A percentile compares a stretch with the other conserved stretches of the same genome.
phyloP scores from a whole-genome alignment of 2,888 invertebrate species.

The Nemurella pictetii region DNA sequence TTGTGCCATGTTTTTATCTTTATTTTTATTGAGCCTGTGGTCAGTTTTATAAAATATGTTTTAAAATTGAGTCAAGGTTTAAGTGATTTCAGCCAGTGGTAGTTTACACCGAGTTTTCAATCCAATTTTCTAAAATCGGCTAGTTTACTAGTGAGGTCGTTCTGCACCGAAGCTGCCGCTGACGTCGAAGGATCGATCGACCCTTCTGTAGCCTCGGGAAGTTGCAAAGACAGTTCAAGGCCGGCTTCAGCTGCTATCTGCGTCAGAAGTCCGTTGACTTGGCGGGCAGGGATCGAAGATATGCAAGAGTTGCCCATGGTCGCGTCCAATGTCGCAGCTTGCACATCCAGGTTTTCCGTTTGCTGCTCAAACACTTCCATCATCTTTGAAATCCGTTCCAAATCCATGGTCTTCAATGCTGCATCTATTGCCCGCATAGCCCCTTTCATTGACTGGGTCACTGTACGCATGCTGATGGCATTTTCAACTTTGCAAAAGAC shows the following conservation, averaged over 20 bases:
- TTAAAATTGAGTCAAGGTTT: not conserved
- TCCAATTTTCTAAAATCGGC: not conserved
- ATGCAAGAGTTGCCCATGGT: constrained; percentile 99
- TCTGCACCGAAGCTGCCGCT: not conserved
- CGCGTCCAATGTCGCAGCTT: constrained; percentile 97
- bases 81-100: too few relatives aligned
- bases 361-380: constrained; percentile 99
- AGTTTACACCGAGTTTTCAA: not conserved
- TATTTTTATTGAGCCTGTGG: not conserved
- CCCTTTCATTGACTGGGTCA: constrained; percentile 90
- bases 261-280: constrained; percentile 91
- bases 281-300: constrained; percentile 91
- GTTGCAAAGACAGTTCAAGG: constrained; percentile 93
- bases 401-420: constrained; percentile 99
- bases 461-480: constrained; percentile 92
- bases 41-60: not conserved
- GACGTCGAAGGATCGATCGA: not conserved
- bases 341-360: constrained; percentile 98
- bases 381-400: constrained; percentile 91
- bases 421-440: constrained; percentile 99
- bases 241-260: constrained; percentile 99
- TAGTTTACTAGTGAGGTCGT: not conserved
- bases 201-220: constrained; percentile 57
- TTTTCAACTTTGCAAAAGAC: constrained; percentile 97
- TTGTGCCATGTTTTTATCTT: not conserved